Conservation (phyloP, 2,888 invertebrate genomes). For the Dromius quadrimaculatus region DNA sequence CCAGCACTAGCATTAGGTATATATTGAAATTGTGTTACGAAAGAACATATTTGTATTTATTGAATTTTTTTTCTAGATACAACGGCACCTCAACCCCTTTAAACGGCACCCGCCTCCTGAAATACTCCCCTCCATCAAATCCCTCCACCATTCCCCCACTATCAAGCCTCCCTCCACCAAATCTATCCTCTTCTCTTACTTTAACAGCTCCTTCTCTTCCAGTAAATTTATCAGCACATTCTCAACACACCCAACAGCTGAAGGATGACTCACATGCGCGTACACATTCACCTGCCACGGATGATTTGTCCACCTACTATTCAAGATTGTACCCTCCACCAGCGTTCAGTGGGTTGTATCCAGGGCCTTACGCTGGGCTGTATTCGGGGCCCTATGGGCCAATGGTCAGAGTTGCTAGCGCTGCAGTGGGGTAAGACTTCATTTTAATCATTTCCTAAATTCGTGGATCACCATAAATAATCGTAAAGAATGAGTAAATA, state of each 20-base stretch:
- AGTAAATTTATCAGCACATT: conserved; percentile 5
- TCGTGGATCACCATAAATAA: too few relatives aligned
- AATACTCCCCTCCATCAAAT: not conserved
- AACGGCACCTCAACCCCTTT: conserved; percentile 62
- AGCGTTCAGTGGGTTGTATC: not conserved
- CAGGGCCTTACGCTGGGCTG: not conserved
- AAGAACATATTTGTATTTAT: too few relatives aligned
- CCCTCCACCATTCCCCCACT: not conserved
- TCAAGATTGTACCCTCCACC: conserved; percentile 8
- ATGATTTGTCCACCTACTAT: conserved; percentile 5
- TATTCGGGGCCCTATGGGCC: not conserved
- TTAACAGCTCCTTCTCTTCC: not conserved
- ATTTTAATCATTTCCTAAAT: too few relatives aligned
- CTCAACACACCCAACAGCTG: not conserved
- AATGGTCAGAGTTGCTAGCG: not conserved
- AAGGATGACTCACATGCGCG: not conserved
- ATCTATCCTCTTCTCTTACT: not conserved
- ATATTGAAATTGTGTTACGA: too few relatives aligned
- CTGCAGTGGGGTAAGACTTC: too few relatives aligned
- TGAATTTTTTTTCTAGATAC: too few relatives aligned
- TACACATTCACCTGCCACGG: not conserved
- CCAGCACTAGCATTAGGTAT: too few relatives aligned
- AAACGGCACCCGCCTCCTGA: conserved; percentile 61
- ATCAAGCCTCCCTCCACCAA: too few relatives aligned
- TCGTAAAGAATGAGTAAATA: too few relatives aligned